Base-by-base conservation (phyloP, 2,113 vertebrate species). In the Machaerirhynchus nigripectus region DNA sequence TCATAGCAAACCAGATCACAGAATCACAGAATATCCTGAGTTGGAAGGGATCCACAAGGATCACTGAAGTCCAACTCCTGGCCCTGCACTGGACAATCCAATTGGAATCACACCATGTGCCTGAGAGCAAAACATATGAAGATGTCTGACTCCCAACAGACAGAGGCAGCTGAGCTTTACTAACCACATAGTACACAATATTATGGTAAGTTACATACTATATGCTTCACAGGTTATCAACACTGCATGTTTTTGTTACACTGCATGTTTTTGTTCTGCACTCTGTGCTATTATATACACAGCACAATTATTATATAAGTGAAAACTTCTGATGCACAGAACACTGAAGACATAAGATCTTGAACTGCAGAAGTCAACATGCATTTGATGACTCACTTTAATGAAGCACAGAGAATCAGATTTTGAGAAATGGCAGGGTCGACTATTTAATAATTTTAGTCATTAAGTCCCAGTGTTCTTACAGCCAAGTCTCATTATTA, bases 111-210 rank as follows among this genome's bases (percentile, higher is more conserved):
- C 47, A 61, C 26, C 21, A 23, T 8, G 8, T 69, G 31, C 26
- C 79, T 61, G n/a, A 83, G 47, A 61, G 47, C 17, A 18, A 59
- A 83, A 47, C 35, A 23, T 14, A 30, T 0, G 26, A 78, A 83
- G 24, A 75, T 56, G 27, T 68, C 46, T 5, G 60, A 67, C 82
- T 75, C 40, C 31, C 57, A 90, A 27, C 13, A 78, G 57, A 53
- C 15, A 88, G 59, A 52, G 78, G 65, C 55, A 79, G 39, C 3
- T 85, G 64, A 76, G 37, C 37, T 82, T 88, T 80, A 63, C 30
- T 33, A 55, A 59, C 52, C 53, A 65, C 57, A 33, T 0, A 82
- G n/a, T 15, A 80, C 23, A n/a, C 0, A 0, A 15, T 22, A 18
- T 28, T n/a, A 7, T 6, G 59, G 3, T 52, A 33, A 69, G 39